These are phyloP conservation scores for Hyles euphorbiae DNA, from an alignment of 1,140 invertebrate species.

Conservation along the genomic window DNA sequence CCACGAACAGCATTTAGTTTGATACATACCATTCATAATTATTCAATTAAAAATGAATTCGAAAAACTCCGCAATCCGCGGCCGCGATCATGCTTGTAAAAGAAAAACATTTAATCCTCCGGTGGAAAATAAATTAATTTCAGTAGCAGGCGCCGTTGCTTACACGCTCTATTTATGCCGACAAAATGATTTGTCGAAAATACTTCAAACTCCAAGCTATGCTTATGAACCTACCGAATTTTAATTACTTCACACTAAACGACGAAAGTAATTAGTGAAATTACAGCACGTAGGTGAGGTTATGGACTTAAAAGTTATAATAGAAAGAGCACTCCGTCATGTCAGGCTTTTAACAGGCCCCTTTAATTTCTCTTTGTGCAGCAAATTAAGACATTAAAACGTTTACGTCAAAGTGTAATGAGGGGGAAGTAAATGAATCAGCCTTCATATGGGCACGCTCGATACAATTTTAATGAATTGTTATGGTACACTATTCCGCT, in stretches of 20 bases:
- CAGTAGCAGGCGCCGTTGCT: constrained; percentile 12
- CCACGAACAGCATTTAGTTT: too few relatives aligned
- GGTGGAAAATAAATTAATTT: constrained; percentile 30
- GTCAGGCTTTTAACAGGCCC: constrained; percentile 66
- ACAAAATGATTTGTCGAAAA: constrained; percentile 23
- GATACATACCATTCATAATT: too few relatives aligned
- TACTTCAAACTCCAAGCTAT: constrained; percentile 9
- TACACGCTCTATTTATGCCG: constrained; percentile 28
- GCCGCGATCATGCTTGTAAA: constrained; percentile 2
- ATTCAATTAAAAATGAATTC: too few relatives aligned
- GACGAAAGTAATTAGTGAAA: constrained; percentile 57
- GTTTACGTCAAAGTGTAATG: constrained; percentile 46
- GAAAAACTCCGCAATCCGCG: neutral
- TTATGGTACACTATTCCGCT: neutral
- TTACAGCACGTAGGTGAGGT: constrained; percentile 54
- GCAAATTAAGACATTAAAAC: constrained; percentile 70
- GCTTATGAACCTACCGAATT: constrained; percentile 26
- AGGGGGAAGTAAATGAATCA: constrained; percentile 38
- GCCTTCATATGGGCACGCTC: constrained; percentile 9
- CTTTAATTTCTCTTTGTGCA: constrained; percentile 70
- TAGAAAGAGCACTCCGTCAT: constrained; percentile 65
- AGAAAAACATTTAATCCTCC: constrained; percentile 3
- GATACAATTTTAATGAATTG: constrained; percentile 16
- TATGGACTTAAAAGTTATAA: constrained; percentile 65
- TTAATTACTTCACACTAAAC: constrained; percentile 53